Conservation (phyloP, 37 sponge, comb jelly and placozoan genomes). For the Lycopodina hypogea region DNA sequence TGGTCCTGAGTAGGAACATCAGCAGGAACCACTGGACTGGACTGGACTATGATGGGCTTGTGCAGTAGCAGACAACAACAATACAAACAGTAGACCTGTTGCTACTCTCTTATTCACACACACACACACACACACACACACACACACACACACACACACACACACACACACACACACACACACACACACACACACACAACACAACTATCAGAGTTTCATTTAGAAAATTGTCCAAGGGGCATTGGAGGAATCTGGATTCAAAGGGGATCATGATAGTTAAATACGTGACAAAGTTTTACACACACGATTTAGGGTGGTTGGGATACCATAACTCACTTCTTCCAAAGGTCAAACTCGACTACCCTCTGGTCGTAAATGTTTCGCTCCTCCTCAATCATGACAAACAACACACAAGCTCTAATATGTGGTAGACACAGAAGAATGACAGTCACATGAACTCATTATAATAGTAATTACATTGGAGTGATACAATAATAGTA, state of each 20-base stretch:
- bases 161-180: too few species aligned
- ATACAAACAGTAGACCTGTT: background rate
- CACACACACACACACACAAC: too few species aligned
- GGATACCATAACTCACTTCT: constrained; percentile 34
- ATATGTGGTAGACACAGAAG: background rate
- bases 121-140: constrained; percentile 30
- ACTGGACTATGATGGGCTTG: too few species aligned
- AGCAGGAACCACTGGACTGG: too few species aligned
- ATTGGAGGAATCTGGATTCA: too few species aligned
- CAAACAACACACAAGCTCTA: constrained; percentile 51
- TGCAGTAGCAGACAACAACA: too few species aligned
- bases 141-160: constrained; percentile 20
- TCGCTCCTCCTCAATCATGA: constrained; percentile 5
- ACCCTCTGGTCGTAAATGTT: constrained; percentile 52
- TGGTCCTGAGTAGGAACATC: too few species aligned
- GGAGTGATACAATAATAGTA: background rate
- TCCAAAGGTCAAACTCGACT: constrained; percentile 51
- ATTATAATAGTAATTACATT: background rate
- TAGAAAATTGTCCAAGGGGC: too few species aligned
- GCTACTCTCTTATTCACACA: background rate
- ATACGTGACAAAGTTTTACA: too few species aligned
- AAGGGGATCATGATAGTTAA: too few species aligned
- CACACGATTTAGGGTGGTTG: too few species aligned
- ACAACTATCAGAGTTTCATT: too few species aligned
- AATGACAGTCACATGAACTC: constrained; percentile 1